Base-by-base conservation (phyloP, 2,888 invertebrate genomes). In the Melieria crassipennis region DNA sequence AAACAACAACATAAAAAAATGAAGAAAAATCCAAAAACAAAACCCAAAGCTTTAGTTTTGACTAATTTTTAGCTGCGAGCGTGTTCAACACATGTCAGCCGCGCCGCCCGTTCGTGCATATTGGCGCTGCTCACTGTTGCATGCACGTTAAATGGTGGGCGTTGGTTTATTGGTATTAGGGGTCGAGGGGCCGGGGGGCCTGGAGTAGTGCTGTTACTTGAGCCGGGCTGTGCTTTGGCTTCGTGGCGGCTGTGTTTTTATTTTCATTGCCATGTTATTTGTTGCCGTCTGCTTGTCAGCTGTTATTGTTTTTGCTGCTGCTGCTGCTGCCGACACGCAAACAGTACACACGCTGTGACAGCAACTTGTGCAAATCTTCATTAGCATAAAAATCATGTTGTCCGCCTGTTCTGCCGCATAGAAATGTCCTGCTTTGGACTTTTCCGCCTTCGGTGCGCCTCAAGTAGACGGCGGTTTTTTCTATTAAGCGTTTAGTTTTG, bases 401-500 rank as follows among this genome's bases (percentile, higher is more conserved):
- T 16, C 56, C 43, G 55, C 46, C 46, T 56, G 56, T 56, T 45
- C 56, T 16, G 56, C 46, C 65, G 65, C 65, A 65, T 65, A 65
- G 65, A 10, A 65, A 65, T 65, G 65, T 7, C 46, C 65, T 46
- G 46, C 55, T 65, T 65, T 64, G 55, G 6, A 56, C 16, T 16
- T 56, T 16, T 56, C 57, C 60, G 42, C 16, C 16, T 16, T 16
- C 1, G 16, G 16, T 16, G 16, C 16, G 16, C 43, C 64, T 45
- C 52, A 45, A 63, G 65, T 65, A 57, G 61, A 72, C 50, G 69
- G 62, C 60, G 56, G 61, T 57, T 62, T 47, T 52, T 52, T 58
- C 67, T 64, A 47, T 63, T 30, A 65, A 46, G 47, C 43, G 30
- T 30, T 30, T 30, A 30, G 30, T 30, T 30, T 30, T 30, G 30